phyloP scores from a whole-genome alignment of 2,888 invertebrate genomes.

The Pyrocoelia pectoralis region DNA sequence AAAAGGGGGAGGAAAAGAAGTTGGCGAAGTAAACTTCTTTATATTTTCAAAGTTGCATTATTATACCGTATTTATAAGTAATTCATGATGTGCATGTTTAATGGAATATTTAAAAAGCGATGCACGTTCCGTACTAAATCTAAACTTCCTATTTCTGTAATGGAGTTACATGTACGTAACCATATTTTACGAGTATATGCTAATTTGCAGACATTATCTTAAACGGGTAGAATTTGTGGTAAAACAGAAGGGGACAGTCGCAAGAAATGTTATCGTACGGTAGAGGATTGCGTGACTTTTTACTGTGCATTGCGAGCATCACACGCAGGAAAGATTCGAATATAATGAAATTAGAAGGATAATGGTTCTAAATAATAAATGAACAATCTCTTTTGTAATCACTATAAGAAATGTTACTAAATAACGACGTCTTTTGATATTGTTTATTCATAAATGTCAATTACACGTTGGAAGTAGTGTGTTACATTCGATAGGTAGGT shows the following conservation, averaged over 20 bases:
- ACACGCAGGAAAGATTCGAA: conserved; percentile 6
- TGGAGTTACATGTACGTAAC: conserved; percentile 15
- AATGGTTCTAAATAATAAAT: not conserved
- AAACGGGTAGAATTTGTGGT: conserved; percentile 16
- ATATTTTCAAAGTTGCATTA: conserved; percentile 13
- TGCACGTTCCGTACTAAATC: conserved; percentile 15
- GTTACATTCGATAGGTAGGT: not conserved
- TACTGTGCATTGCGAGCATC: conserved; percentile 8
- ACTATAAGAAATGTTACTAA: conserved; percentile 1
- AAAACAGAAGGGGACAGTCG: conserved; percentile 16
- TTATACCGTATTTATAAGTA: conserved; percentile 21
- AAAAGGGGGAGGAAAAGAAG: not conserved
- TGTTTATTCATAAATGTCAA: conserved; percentile 1
- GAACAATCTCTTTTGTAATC: not conserved
- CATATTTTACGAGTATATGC: conserved; percentile 23
- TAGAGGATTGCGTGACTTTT: conserved; percentile 23
- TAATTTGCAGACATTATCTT: conserved; percentile 31
- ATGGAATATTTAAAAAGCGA: conserved; percentile 10
- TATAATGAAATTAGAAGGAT: conserved; percentile 19
- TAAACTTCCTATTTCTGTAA: conserved; percentile 14
- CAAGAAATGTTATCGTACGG: conserved; percentile 11
- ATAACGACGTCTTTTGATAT: not conserved
- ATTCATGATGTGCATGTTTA: conserved; percentile 23
- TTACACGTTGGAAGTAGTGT: not conserved
- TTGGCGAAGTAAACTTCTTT: conserved; percentile 8